Base-by-base conservation (phyloP, 2,888 invertebrate genomes). In the Gasteruption jaculator region DNA sequence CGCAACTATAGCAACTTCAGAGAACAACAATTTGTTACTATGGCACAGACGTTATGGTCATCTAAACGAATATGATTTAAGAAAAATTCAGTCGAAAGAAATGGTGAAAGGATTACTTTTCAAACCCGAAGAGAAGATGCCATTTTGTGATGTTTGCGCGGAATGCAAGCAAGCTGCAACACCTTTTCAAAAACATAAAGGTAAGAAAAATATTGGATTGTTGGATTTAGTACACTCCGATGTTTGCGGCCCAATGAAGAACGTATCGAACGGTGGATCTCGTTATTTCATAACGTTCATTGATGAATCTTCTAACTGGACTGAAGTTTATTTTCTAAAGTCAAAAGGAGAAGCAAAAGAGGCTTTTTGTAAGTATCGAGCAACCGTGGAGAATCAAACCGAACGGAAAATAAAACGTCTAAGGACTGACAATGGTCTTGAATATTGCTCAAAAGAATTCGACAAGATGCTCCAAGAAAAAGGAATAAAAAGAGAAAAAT, bases 211-310 rank as follows among this genome's bases (percentile, higher is more conserved):
- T 22, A 31, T 30, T 8, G 26, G 38, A 12, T 7, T 34, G 6
- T 22, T 48, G 3, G 48, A 31, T 3, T n/a, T 49, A 15, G 18
- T 49, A 7, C 49, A 49, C 37, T 22, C 48, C 7, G 49, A 49
- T 21, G 37, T 49, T 21, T 48, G 47, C 8, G 32, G 32, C 2
- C 32, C 32, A 10, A 32, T 32, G 33, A 38, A 44, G 12, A 46
- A 40, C 8, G 41, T 25, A 15, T 22, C 29, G 4, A n/a, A 29
- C 10, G 41, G 41, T 10, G 35, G 35, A 5, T 15, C 41, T 3
- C 18, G 16, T 5, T 41, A 20, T 20, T 27, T 41, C 14, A 29
- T 22, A 22, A 26, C 45, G 5, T 33, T 41, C 14, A 41, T 37
- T 11, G 45, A 45, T 18, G 45, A 33, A n/a, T n/a, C n/a, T n/a